Conservation (phyloP, 2,113 vertebrate species). For the Alosa alosa region DNA sequence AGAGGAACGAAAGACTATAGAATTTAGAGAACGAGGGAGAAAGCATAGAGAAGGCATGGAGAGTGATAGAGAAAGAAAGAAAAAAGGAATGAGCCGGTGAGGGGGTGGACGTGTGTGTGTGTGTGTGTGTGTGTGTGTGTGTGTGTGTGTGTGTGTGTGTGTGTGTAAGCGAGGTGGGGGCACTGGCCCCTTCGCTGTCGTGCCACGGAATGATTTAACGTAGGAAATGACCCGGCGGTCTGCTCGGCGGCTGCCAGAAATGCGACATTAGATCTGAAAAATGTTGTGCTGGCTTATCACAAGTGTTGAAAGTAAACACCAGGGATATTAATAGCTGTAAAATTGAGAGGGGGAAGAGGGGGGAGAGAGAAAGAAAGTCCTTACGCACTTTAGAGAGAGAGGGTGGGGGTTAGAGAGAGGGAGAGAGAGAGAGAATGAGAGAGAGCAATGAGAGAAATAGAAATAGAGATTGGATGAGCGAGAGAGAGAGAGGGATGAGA, state of each 20-base stretch:
- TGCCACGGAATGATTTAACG: constrained; percentile 50
- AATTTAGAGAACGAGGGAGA: neutral
- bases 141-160: neutral
- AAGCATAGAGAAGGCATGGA: neutral
- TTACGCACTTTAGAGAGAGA: neutral
- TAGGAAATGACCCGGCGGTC: constrained; percentile 34
- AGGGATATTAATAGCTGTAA: constrained; percentile 34
- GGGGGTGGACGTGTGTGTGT: neutral
- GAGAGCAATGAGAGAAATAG: too few relatives aligned
- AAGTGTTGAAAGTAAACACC: constrained; percentile 36
- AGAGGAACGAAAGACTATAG: too few relatives aligned
- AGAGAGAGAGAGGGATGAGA: too few relatives aligned
- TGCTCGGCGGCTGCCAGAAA: constrained; percentile 36
- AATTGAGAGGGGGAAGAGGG: neutral
- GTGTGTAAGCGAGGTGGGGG: neutral
- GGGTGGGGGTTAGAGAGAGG: neutral
- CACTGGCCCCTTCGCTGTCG: constrained; percentile 7
- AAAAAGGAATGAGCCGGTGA: neutral
- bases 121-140: too few relatives aligned
- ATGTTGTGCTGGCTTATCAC: constrained; percentile 34
- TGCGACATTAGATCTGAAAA: constrained; percentile 31
- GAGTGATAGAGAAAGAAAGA: neutral
- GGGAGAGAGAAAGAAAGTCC: too few relatives aligned
- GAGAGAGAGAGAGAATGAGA: neutral
- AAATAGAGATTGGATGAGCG: too few relatives aligned